phyloP scores from a whole-genome alignment of 2,113 vertebrate species.

The Rynchops niger region DNA sequence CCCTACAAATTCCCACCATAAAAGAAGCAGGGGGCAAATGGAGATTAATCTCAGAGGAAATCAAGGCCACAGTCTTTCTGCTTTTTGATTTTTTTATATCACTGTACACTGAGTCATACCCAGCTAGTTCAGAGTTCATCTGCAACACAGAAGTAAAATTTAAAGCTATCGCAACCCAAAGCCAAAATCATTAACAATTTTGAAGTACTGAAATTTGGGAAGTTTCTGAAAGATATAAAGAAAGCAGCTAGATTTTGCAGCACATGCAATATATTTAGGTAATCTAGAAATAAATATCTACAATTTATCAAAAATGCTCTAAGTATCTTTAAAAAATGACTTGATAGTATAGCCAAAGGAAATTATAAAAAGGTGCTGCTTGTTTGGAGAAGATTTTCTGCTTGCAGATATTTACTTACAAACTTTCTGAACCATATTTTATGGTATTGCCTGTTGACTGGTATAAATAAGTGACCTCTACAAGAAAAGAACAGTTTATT shows the following conservation, averaged over 20 bases:
- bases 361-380: neutral
- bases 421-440: neutral
- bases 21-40: neutral
- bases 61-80: neutral
- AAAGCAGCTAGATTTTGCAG: neutral
- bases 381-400: neutral
- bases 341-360: neutral
- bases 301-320: neutral
- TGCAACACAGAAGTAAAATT: neutral
- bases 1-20: neutral
- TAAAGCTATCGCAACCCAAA: neutral
- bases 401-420: neutral
- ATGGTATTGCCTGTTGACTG: neutral
- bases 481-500: neutral
- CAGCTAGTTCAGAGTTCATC: conserved; percentile 39
- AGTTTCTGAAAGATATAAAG: neutral
- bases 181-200: neutral
- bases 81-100: neutral
- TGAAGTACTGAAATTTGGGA: neutral
- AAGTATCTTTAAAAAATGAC: neutral
- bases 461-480: neutral
- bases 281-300: neutral
- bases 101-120: conserved; percentile 21
- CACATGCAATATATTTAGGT: neutral
- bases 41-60: conserved; percentile 25